A percentile compares a stretch with the other conserved stretches of the same genome.
Evolutionary conservation across 2,888 invertebrate species (phyloP).

Genomic region (Xanthia togata): DNA sequence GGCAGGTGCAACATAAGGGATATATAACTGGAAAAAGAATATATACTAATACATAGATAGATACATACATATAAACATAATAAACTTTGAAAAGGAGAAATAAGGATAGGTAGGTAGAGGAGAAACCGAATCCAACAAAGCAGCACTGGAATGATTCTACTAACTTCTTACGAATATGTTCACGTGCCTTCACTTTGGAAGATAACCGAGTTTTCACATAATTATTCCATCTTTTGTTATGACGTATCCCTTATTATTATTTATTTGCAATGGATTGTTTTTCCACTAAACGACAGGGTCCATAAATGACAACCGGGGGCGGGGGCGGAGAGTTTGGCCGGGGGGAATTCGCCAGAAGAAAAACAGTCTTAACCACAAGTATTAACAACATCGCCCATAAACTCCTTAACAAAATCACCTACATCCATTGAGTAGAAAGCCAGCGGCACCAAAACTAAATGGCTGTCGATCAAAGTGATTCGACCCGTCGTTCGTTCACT

Average conservation of each 20-base stretch:
- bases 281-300: background rate
- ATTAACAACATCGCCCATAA: background rate
- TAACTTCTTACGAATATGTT: too few species aligned
- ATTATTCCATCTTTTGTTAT: background rate
- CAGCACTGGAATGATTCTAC: too few species aligned
- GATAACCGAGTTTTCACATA: background rate
- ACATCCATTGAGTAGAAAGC: slow-evolving; percentile 36
- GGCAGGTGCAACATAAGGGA: too few species aligned
- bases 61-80: too few species aligned
- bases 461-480: slow-evolving; percentile 70
- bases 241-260: background rate
- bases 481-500: slow-evolving; percentile 67
- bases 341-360: background rate
- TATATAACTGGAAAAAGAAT: too few species aligned
- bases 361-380: too few species aligned
- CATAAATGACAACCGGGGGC: background rate
- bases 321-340: too few species aligned
- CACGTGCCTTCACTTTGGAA: too few species aligned
- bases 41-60: too few species aligned
- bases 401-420: slow-evolving; percentile 1
- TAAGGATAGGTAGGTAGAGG: too few species aligned
- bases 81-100: too few species aligned
- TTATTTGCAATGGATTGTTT: background rate
- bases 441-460: slow-evolving; percentile 19
- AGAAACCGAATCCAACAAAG: too few species aligned